These are phyloP conservation scores for Spodoptera picta DNA, from an alignment of 2,888 invertebrate species.

Conservation along the genomic window DNA sequence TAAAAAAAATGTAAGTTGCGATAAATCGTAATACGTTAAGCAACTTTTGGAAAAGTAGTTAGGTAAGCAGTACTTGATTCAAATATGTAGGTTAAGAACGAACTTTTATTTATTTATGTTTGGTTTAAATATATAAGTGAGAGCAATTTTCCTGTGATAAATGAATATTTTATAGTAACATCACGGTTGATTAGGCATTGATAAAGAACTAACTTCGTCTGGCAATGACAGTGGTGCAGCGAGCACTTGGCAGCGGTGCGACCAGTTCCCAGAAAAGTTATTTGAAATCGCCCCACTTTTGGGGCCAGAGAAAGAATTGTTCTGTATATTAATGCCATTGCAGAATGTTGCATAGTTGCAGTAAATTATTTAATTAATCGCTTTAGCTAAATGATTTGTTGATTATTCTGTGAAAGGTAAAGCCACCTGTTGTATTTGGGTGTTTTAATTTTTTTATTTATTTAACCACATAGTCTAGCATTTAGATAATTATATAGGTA, in stretches of 20 bases:
- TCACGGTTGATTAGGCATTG: conserved; percentile 66
- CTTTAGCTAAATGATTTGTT: conserved; percentile 21
- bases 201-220: conserved; percentile 70
- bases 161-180: conserved; percentile 16
- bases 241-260: conserved; percentile 77
- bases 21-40: too few species aligned
- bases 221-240: conserved; percentile 84
- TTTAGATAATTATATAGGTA: too few species aligned
- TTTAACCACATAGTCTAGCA: too few species aligned
- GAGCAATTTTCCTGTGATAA: neutral
- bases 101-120: too few species aligned
- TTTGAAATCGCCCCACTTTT: conserved; percentile 85
- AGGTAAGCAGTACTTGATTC: too few species aligned
- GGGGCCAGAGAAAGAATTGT: conserved; percentile 71
- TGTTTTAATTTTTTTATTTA: too few species aligned
- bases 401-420: conserved; percentile 3
- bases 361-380: conserved; percentile 36
- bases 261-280: conserved; percentile 83
- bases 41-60: too few species aligned
- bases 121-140: too few species aligned
- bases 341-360: conserved; percentile 43
- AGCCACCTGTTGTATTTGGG: conserved; percentile 3
- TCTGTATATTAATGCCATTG: conserved; percentile 66
- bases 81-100: too few species aligned
- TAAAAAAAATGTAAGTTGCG: too few species aligned